phyloP scores from a whole-genome alignment of 1,140 invertebrate genomes.

The fruit fly (Drosophila melanogaster) region Release_6_plus_ISO1_MT NT_033777.3:13228501-13229000 shows the following conservation, averaged over 20 bases:
- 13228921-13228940: constrained; percentile 48
- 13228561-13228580: constrained; percentile 32
- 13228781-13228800: constrained; percentile 17
- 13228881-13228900: constrained; percentile 67
- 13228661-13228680: constrained; percentile 22
- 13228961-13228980: constrained; percentile 72
- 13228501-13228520: constrained; percentile 75
- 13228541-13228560: constrained; percentile 49
- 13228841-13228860: constrained; percentile 55
- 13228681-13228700: constrained; percentile 35
- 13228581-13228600: constrained; percentile 69
- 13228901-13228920: constrained; percentile 41
- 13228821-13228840: constrained; percentile 54
- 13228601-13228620: constrained; percentile 83
- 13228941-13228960: constrained; percentile 47
- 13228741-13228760: constrained; percentile 56
- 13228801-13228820: constrained; percentile 13
- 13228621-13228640: constrained; percentile 81
- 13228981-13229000: constrained; percentile 73
- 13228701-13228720: constrained; percentile 39
- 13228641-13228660: constrained; percentile 80
- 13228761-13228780: constrained; percentile 27
- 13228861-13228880: constrained; percentile 36
- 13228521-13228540: constrained; percentile 79
- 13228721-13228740: constrained; percentile 39